phyloP scores from a whole-genome alignment of 2,888 invertebrate genomes.

The Caenorhabditis sulstoni region DNA sequence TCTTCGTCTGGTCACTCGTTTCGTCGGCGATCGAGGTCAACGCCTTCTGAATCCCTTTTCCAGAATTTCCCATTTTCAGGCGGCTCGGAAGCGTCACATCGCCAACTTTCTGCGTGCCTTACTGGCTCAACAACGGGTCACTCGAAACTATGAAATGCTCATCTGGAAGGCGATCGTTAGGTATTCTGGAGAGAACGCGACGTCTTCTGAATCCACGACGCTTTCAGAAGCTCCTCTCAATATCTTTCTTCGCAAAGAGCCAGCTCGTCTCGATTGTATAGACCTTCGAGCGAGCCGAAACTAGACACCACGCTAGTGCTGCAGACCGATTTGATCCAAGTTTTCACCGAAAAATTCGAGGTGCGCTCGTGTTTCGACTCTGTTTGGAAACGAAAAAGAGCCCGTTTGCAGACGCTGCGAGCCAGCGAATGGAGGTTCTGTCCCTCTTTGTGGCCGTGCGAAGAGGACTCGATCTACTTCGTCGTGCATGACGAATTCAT shows the following conservation, averaged over 20 bases:
- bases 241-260: conserved; percentile 27
- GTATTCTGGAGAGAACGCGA: not conserved
- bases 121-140: conserved; percentile 56
- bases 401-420: conserved; percentile 46
- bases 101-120: conserved; percentile 62
- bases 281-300: conserved; percentile 63
- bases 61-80: conserved; percentile 28
- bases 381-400: not conserved
- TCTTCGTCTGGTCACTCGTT: conserved; percentile 78
- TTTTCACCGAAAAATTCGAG: conserved; percentile 57
- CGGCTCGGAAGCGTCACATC: conserved; percentile 62
- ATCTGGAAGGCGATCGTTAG: conserved; percentile 53
- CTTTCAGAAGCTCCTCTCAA: conserved; percentile 27
- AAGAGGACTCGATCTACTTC: conserved; percentile 63
- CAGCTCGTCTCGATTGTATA: conserved; percentile 44
- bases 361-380: conserved; percentile 16
- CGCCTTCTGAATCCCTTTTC: not conserved
- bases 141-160: conserved; percentile 55
- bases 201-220: not conserved
- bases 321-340: conserved; percentile 58
- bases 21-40: conserved; percentile 65
- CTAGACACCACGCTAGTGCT: conserved; percentile 54
- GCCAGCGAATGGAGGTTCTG: conserved; percentile 65
- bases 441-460: conserved; percentile 46
- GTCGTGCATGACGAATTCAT: conserved; percentile 59